These are phyloP conservation scores for Camponotus vicinus DNA, from an alignment of 1,140 invertebrate genomes.

Conservation along the genomic window DNA sequence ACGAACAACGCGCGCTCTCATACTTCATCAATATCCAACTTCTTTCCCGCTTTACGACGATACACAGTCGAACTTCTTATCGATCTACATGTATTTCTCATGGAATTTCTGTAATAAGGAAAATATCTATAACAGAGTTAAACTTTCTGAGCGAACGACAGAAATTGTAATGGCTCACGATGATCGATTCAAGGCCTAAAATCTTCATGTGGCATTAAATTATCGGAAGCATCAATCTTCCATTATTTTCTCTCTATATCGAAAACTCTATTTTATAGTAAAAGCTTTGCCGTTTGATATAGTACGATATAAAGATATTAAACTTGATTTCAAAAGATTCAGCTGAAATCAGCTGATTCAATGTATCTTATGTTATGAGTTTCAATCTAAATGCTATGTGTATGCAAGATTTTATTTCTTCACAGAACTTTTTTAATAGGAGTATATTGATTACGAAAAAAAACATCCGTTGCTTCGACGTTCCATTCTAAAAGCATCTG, in stretches of 20 bases:
- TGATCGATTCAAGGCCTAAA: neutral
- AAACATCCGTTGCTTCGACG: neutral
- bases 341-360: neutral
- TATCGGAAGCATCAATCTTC: neutral
- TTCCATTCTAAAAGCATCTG: neutral
- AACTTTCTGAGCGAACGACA: neutral
- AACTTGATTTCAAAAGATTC: neutral
- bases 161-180: no score
- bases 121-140: constrained; percentile 1
- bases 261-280: neutral
- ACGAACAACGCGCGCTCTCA: neutral
- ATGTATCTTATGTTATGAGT: neutral
- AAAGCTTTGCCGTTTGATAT: neutral
- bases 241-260: neutral
- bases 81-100: neutral
- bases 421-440: neutral
- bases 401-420: neutral
- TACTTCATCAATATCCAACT: constrained; percentile 43
- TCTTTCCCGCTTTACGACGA: neutral
- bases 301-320: neutral
- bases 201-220: constrained; percentile 3
- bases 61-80: neutral
- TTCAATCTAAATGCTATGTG: neutral
- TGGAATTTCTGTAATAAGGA: neutral
- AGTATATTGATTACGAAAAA: neutral